A percentile compares a stretch with the other conserved stretches of the same genome.
Evolutionary conservation across 2,113 vertebrate genomes (phyloP).

Genomic region (Orcinus orca): DNA sequence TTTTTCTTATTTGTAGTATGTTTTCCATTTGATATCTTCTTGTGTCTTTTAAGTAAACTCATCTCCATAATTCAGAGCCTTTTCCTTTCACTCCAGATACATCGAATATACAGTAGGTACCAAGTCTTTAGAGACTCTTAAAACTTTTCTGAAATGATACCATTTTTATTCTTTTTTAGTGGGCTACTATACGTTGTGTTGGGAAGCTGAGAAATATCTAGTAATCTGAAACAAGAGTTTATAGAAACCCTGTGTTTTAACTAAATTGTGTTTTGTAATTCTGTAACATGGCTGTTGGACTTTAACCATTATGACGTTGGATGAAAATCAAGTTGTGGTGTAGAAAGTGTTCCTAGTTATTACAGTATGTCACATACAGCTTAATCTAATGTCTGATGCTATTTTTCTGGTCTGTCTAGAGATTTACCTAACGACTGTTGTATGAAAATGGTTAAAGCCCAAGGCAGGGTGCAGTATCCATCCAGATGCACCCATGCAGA

Average conservation of each 20-base stretch:
- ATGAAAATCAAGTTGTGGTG: background rate
- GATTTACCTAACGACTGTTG: background rate
- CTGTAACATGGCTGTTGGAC: background rate
- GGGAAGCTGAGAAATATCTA: background rate
- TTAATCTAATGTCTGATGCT: background rate
- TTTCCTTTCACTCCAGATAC: background rate
- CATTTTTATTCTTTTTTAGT: background rate
- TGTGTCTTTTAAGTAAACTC: background rate
- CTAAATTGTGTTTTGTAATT: background rate
- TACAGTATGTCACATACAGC: background rate
- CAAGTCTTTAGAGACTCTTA: background rate
- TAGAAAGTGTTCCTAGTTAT: conserved; percentile 2
- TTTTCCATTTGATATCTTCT: conserved; percentile 32
- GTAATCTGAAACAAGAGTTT: background rate
- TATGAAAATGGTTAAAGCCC: background rate
- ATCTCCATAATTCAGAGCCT: background rate
- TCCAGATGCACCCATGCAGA: background rate
- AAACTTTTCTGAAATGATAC: background rate
- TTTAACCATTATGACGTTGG: background rate
- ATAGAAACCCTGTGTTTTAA: background rate
- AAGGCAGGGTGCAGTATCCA: background rate
- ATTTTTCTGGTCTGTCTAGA: background rate
- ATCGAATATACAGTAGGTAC: background rate
- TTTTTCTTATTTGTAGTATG: background rate
- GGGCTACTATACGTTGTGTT: background rate